phyloP scores from a whole-genome alignment of 2,888 invertebrate species.

The Erannis defoliaria region DNA sequence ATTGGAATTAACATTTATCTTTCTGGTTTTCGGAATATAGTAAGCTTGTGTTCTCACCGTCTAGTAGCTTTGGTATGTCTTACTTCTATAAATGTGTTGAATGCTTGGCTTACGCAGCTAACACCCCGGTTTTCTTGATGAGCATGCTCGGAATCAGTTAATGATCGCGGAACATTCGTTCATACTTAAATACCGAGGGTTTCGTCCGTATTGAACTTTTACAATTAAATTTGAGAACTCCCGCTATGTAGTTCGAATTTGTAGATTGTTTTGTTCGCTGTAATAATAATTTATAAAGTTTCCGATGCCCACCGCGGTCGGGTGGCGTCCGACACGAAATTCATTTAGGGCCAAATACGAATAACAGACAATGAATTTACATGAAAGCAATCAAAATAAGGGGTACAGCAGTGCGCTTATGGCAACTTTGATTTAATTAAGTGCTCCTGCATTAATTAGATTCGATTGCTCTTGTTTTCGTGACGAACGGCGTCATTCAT shows the following conservation, averaged over 20 bases:
- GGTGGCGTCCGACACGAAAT: conserved; percentile 68
- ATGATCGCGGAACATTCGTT: conserved; percentile 31
- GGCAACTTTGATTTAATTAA: conserved; percentile 75
- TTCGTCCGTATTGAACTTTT: conserved; percentile 63
- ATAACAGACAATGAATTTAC: conserved; percentile 71
- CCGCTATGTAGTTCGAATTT: conserved; percentile 67
- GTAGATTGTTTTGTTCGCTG: conserved; percentile 70
- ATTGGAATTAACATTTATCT: too few species aligned
- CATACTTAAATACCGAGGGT: conserved; percentile 54
- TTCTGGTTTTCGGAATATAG: too few species aligned
- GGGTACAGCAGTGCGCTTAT: conserved; percentile 65
- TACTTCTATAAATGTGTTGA: too few species aligned
- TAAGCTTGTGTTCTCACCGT: too few species aligned
- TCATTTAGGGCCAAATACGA: conserved; percentile 73
- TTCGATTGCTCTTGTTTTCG: conserved; percentile 62
- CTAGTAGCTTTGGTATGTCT: too few species aligned
- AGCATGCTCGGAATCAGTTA: conserved; percentile 42
- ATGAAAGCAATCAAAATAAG: conserved; percentile 78
- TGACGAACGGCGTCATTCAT: conserved; percentile 10
- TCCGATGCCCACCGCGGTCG: conserved; percentile 65
- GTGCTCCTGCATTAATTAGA: conserved; percentile 62
- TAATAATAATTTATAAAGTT: conserved; percentile 77
- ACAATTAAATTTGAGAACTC: conserved; percentile 65
- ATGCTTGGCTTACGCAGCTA: too few species aligned
- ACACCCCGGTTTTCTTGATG: conserved; percentile 32